Evolutionary conservation across 2,797 vertebrate species (phyloP).

Genomic region (Tenualosa ilisha): DNA sequence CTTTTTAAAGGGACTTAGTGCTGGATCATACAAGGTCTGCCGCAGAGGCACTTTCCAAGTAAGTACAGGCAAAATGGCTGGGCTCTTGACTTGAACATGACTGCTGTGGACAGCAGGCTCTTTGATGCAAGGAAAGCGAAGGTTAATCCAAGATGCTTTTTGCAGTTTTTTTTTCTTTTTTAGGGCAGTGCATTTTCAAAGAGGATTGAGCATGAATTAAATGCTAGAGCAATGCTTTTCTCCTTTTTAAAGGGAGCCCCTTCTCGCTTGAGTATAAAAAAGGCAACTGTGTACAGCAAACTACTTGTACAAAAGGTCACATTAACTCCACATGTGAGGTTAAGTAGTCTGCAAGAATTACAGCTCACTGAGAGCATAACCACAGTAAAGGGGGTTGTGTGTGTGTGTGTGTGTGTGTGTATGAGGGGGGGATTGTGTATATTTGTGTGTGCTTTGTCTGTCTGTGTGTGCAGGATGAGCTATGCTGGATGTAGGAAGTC

Average conservation of each 20-base stretch:
- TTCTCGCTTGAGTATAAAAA: slow-evolving; percentile 15
- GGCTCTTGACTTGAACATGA: slow-evolving; percentile 49
- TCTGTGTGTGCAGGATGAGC: slow-evolving; percentile 32
- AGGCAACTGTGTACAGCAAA: not conserved
- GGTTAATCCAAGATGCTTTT: slow-evolving; percentile 64
- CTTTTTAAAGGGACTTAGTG: slow-evolving; percentile 3
- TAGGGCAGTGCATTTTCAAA: slow-evolving; percentile 17
- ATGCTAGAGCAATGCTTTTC: not conserved
- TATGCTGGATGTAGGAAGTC: slow-evolving; percentile 14
- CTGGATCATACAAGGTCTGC: not conserved
- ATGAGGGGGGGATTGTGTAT: no score
- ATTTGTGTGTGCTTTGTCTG: not conserved
- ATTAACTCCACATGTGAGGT: slow-evolving; percentile 3
- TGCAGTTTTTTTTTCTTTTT: slow-evolving; percentile 47
- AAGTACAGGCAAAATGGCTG: slow-evolving; percentile 44
- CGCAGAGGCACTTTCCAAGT: slow-evolving; percentile 45
- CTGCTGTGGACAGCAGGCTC: slow-evolving; percentile 58
- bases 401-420: not conserved
- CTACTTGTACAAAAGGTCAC: not conserved
- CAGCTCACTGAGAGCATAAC: not conserved
- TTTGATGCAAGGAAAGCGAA: slow-evolving; percentile 63
- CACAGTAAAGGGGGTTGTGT: not conserved
- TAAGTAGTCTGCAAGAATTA: slow-evolving; percentile 7
- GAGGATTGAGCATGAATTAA: slow-evolving; percentile 62
- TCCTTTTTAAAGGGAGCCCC: not conserved